Percentiles rank a stretch among this genome's conserved stretches.
Evolutionary conservation across 2,797 vertebrate genomes (phyloP).

Genomic region (Chiloscyllium punctatum): DNA sequence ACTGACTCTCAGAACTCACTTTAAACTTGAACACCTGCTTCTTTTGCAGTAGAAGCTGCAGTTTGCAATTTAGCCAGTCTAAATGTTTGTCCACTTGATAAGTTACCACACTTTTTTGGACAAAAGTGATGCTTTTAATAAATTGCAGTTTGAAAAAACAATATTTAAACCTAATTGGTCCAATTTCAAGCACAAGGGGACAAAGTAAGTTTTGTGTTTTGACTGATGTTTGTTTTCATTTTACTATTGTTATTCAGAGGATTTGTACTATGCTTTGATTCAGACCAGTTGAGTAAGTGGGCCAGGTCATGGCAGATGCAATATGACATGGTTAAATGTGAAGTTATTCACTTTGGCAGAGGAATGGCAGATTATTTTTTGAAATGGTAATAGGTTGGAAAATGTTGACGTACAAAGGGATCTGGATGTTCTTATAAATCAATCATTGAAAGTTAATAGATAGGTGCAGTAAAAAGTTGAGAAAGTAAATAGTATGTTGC

Average conservation of each 20-base stretch:
- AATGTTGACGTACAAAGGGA: no score
- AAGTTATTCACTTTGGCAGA: no score
- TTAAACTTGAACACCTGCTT: conserved; percentile 18
- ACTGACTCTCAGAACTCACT: background rate
- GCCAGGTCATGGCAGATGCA: no score
- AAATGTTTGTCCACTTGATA: conserved; percentile 15
- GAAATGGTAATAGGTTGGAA: no score
- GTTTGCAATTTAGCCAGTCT: background rate
- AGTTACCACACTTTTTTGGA: conserved; percentile 21
- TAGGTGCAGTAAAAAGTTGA: no score
- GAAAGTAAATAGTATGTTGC: no score
- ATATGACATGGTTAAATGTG: no score
- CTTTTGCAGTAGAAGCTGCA: background rate
- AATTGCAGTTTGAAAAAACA: background rate
- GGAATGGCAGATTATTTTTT: no score
- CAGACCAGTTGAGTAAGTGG: no score
- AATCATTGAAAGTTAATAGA: no score
- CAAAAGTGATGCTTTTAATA: background rate
- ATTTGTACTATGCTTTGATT: background rate
- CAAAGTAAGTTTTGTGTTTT: background rate
- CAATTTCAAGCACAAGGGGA: background rate
- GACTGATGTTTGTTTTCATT: background rate
- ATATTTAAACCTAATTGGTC: background rate
- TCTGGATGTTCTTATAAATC: no score
- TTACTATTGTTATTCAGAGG: background rate